These are phyloP conservation scores for Gallinago undulata DNA, from an alignment of 2,113 vertebrate genomes.

Conservation along the genomic window DNA sequence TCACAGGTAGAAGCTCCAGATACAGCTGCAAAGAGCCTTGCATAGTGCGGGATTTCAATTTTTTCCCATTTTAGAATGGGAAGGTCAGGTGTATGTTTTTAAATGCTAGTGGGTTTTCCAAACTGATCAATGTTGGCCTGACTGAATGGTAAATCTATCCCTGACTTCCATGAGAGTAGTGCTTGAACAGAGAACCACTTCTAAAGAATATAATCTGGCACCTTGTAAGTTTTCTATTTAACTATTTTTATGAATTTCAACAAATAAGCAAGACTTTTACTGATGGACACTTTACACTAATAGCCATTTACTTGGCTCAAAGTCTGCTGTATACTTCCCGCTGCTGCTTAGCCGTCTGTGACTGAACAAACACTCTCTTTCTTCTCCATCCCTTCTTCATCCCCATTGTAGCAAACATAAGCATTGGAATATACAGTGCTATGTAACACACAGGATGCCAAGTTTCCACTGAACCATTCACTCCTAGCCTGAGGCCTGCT, in stretches of 20 bases:
- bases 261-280: background rate
- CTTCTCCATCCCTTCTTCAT: background rate
- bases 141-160: background rate
- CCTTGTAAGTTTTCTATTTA: background rate
- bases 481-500: background rate
- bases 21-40: background rate
- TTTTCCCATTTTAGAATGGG: background rate
- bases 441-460: background rate
- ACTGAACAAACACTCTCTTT: background rate
- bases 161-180: background rate
- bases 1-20: background rate
- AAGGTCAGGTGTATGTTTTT: background rate
- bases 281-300: background rate
- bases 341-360: background rate
- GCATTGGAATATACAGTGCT: background rate
- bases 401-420: background rate
- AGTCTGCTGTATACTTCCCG: background rate
- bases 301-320: background rate
- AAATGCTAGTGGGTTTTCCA: background rate
- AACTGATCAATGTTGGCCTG: background rate
- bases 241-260: background rate
- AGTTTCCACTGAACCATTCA: constrained; percentile 1
- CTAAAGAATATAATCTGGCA: background rate
- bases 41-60: background rate
- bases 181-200: background rate